Percentiles rank a stretch among this genome's conserved stretches.
Conservation (phyloP, 2,888 invertebrate species). For the Pasiphila rectangulata region DNA sequence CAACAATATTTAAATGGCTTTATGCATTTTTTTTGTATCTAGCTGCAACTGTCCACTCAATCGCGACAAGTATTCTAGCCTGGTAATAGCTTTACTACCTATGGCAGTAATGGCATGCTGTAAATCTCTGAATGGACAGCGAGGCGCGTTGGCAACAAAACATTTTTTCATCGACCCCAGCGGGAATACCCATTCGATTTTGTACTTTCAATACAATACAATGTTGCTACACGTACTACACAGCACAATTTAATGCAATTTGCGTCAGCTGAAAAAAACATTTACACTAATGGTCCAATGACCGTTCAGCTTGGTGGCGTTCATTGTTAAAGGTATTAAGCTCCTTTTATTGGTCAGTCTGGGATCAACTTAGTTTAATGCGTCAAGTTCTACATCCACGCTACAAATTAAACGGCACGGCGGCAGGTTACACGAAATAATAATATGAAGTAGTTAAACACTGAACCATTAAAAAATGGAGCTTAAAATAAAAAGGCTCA, state of each 20-base stretch:
- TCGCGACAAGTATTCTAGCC: background rate
- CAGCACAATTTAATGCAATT: background rate
- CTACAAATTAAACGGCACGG: too few species aligned
- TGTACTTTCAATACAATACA: slow-evolving; percentile 60
- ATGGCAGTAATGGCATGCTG: slow-evolving; percentile 64
- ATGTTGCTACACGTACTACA: slow-evolving; percentile 1
- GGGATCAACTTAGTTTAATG: background rate
- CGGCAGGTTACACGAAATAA: too few species aligned
- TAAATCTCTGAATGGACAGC: slow-evolving; percentile 72
- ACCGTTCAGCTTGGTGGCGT: slow-evolving; percentile 1
- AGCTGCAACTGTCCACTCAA: too few species aligned
- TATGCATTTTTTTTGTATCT: too few species aligned
- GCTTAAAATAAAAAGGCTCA: slow-evolving; percentile 13
- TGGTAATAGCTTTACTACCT: slow-evolving; percentile 10
- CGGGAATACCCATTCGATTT: slow-evolving; percentile 67
- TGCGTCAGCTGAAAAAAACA: background rate
- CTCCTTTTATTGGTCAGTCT: background rate
- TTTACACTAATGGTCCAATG: slow-evolving; percentile 4
- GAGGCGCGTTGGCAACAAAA: slow-evolving; percentile 58
- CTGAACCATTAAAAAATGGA: slow-evolving; percentile 10
- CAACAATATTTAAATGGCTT: too few species aligned
- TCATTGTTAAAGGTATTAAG: background rate
- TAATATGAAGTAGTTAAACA: background rate
- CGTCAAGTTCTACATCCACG: too few species aligned
- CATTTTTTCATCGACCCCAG: slow-evolving; percentile 65